phyloP scores from a whole-genome alignment of 1,140 invertebrate species.

The Drosophila seguyi region DNA sequence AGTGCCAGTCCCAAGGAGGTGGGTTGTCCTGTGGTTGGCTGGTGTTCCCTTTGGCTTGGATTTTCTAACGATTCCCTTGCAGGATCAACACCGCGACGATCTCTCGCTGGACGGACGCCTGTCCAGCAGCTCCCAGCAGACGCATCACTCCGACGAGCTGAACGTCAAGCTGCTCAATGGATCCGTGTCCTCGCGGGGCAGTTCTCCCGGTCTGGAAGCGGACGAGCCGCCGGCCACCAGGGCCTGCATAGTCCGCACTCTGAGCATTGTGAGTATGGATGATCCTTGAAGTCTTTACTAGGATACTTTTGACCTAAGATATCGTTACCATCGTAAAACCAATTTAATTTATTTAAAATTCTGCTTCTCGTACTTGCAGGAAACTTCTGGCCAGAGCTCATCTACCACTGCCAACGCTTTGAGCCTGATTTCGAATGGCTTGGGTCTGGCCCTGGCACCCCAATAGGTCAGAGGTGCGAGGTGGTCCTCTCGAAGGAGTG shows the following conservation, averaged over 20 bases:
- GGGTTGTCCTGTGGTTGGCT: conserved; percentile 6
- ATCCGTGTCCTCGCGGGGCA: conserved; percentile 81
- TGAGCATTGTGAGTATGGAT: conserved; percentile 87
- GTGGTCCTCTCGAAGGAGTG: conserved; percentile 38
- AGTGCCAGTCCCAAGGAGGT: conserved; percentile 79
- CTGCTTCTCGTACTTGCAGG: conserved; percentile 39
- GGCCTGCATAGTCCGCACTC: conserved; percentile 86
- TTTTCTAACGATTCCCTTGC: conserved; percentile 30
- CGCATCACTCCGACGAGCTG: conserved; percentile 77
- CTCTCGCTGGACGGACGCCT: conserved; percentile 74
- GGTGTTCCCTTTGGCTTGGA: background rate
- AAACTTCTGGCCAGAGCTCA: conserved; percentile 50
- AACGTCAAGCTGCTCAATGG: conserved; percentile 76
- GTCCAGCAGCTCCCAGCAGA: conserved; percentile 70
- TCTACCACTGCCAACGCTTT: conserved; percentile 59
- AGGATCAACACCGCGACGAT: conserved; percentile 76
- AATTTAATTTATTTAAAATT: background rate
- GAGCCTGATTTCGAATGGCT: conserved; percentile 73
- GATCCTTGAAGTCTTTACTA: background rate
- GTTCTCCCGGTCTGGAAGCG: conserved; percentile 73
- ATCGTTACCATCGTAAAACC: background rate
- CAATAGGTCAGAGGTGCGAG: conserved; percentile 39
- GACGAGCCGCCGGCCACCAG: conserved; percentile 72
- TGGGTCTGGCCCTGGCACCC: conserved; percentile 71
- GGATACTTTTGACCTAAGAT: background rate